Evolutionary conservation across 2,888 invertebrate genomes (phyloP).

Genomic region (Agonopterix alstromeriana): DNA sequence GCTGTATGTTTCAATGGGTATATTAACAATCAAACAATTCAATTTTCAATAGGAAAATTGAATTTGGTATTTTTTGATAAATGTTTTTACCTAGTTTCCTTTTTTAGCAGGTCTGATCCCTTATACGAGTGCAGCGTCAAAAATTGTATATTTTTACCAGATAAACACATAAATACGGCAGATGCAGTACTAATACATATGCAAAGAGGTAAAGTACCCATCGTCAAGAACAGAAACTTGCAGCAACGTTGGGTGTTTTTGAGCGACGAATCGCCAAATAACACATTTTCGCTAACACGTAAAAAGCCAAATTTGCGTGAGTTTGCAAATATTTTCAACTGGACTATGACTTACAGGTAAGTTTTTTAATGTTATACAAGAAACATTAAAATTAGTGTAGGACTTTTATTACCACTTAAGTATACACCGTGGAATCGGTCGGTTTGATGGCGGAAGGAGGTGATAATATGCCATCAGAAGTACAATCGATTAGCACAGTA

Average conservation of each 20-base stretch:
- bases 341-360: conserved; percentile 80
- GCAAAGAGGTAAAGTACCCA: conserved; percentile 40
- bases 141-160: conserved; percentile 73
- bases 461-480: background rate
- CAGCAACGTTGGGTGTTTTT: conserved; percentile 80
- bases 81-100: no score
- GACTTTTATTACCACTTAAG: no score
- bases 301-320: conserved; percentile 33
- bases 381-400: background rate
- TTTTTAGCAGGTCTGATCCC: background rate
- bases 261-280: conserved; percentile 79
- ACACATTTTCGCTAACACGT: conserved; percentile 64
- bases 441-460: background rate
- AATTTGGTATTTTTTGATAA: no score
- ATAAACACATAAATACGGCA: conserved; percentile 54
- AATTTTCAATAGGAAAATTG: no score
- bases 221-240: conserved; percentile 21
- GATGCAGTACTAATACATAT: conserved; percentile 77
- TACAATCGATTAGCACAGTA: background rate
- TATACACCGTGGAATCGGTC: background rate
- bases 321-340: conserved; percentile 78
- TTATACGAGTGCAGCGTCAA: conserved; percentile 60
- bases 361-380: background rate
- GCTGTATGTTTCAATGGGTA: no score
- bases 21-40: no score